Base-by-base conservation (phyloP, 2,113 vertebrate genomes). In the Cricetomys ansorgei region DNA sequence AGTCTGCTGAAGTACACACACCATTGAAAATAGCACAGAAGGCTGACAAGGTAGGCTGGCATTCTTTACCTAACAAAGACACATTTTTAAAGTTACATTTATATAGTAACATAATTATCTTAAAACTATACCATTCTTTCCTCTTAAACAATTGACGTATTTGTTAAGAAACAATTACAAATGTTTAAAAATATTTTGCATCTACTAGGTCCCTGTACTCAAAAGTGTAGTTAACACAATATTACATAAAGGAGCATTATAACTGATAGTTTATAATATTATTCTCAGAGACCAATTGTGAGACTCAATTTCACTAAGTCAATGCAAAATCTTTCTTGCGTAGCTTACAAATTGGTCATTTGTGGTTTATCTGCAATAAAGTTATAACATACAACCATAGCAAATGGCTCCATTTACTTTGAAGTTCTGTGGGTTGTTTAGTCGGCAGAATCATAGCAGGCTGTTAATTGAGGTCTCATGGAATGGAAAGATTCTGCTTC, bases 321-420 rank as follows among this genome's bases (percentile, higher is more conserved):
- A 96, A 90, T 92, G 37, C 88, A 97, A 96, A 97, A 83, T 62
- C 9, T 94, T 94, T 93, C 64, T 95, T 88, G 16, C 25, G 27
- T 67, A 89, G 83, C 21, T 94, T 96, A 96, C 97, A 89, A 96
- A 76, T 86, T 97, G 96, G 94, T 98, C 67, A 96, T 87, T 48
- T 86, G 3, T 88, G 70, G 11, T 86, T 96, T 59, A 96, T 59
- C 70, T 88, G 23, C 34, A 40, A 94, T 88, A 91, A 73, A 80
- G 15, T 93, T 96, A 89, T 73, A 91, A 92, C 0, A 40, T 89
- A 69, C 34, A 97, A 57, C 3, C 55, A 62, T 2, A 89, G 6
- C 11, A 59, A 59, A 23, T 45, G 53, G 17, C 50, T 75, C 29
- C 67, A 59, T 89, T 75, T 62, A 45, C 89, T 97, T 97, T 96